phyloP scores from a whole-genome alignment of 2,888 invertebrate genomes.

The Caenorhabditis macrosperma region DNA sequence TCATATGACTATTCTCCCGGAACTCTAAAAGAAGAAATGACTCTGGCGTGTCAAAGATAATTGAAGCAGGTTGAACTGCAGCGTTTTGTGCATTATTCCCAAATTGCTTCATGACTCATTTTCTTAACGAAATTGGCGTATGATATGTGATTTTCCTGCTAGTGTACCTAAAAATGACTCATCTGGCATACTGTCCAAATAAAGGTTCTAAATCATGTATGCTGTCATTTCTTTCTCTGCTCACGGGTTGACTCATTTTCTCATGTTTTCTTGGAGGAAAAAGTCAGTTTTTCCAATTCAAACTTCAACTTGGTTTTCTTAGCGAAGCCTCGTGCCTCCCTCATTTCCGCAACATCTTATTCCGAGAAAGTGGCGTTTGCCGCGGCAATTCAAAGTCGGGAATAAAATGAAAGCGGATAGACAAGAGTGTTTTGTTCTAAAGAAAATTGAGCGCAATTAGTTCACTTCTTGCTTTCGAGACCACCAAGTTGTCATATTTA shows the following conservation, averaged over 20 bases:
- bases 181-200: slow-evolving; percentile 10
- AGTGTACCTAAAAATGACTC: neutral
- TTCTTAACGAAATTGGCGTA: neutral
- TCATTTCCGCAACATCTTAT: neutral
- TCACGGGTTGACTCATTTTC: neutral
- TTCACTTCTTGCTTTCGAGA: slow-evolving; percentile 24
- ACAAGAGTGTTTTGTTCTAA: slow-evolving; percentile 5
- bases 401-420: slow-evolving; percentile 2
- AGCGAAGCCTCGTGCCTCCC: neutral
- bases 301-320: neutral
- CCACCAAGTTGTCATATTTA: slow-evolving; percentile 13
- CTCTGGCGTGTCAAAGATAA: too few relatives aligned
- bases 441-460: slow-evolving; percentile 48
- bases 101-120: neutral
- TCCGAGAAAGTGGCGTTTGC: neutral
- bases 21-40: too few relatives aligned
- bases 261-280: too few relatives aligned
- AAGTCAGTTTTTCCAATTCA: neutral
- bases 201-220: slow-evolving; percentile 22
- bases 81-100: neutral
- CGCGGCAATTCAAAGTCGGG: neutral
- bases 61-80: too few relatives aligned
- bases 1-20: too few relatives aligned
- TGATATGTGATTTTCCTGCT: neutral
- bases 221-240: neutral